Conservation (phyloP, 2,113 vertebrate genomes). For the Hymenochirus boettgeri region DNA sequence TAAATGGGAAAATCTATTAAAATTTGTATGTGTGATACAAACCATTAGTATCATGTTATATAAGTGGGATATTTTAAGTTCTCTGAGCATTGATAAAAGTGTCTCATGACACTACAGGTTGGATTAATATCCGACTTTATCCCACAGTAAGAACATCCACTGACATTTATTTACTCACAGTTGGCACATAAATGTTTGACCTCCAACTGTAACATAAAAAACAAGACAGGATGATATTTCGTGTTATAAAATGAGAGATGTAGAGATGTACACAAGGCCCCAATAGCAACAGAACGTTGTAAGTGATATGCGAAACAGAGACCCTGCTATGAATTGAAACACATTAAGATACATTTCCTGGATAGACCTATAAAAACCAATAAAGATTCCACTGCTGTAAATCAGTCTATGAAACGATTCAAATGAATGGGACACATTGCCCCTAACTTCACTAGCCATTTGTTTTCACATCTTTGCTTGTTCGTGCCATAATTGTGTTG, state of each 20-base stretch:
- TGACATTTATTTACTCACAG: conserved; percentile 1
- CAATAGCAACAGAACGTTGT: neutral
- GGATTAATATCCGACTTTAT: neutral
- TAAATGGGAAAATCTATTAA: no score
- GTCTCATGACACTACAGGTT: neutral
- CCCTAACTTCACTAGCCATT: neutral
- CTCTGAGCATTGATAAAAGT: neutral
- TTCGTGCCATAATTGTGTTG: no score
- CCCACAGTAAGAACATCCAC: neutral
- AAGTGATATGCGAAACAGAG: neutral
- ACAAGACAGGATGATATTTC: neutral
- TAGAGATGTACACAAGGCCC: neutral
- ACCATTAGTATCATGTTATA: no score
- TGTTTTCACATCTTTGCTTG: no score
- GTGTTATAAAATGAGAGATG: neutral
- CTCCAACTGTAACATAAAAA: conserved; percentile 1
- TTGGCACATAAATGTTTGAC: neutral
- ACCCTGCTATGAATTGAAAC: neutral
- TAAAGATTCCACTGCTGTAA: neutral
- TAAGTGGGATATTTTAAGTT: neutral
- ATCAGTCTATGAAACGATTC: neutral
- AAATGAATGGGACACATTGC: neutral
- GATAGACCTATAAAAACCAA: neutral
- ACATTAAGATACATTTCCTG: neutral
- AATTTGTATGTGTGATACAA: neutral